Evolutionary conservation across 2,888 invertebrate species (phyloP).

Genomic region (Volucella bombylans): DNA sequence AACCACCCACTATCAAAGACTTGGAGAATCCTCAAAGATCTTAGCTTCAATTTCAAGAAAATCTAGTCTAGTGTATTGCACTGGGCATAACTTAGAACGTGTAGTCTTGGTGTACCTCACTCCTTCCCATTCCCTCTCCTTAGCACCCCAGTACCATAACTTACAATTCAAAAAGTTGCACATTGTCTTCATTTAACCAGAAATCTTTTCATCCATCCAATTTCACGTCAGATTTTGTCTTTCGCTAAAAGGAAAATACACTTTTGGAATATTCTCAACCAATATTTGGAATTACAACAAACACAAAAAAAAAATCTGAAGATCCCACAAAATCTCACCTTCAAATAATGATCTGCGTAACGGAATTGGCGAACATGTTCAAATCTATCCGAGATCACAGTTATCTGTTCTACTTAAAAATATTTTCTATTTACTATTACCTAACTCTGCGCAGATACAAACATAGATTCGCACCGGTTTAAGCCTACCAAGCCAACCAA

Average conservation of each 20-base stretch:
- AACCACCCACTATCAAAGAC: no score
- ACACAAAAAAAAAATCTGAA: neutral
- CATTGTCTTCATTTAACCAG: no score
- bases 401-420: slow-evolving; percentile 63
- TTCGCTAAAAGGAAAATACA: neutral
- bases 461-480: slow-evolving; percentile 10
- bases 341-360: slow-evolving; percentile 32
- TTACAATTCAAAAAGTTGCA: no score
- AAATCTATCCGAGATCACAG: slow-evolving; percentile 49
- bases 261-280: slow-evolving; percentile 10
- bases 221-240: neutral
- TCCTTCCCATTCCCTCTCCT: no score
- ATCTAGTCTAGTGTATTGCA: no score
- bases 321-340: neutral
- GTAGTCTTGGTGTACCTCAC: no score
- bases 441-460: slow-evolving; percentile 20
- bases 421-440: slow-evolving; percentile 45
- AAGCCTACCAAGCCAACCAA: slow-evolving; percentile 33
- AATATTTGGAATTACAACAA: slow-evolving; percentile 14
- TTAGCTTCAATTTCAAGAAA: no score
- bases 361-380: slow-evolving; percentile 34
- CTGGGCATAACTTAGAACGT: no score
- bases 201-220: neutral
- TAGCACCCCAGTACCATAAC: no score
- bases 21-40: no score